These are phyloP conservation scores for Pocillopora meandrina DNA, from an alignment of 92 coral and sea anemone genomes.

Conservation along the genomic window DNA sequence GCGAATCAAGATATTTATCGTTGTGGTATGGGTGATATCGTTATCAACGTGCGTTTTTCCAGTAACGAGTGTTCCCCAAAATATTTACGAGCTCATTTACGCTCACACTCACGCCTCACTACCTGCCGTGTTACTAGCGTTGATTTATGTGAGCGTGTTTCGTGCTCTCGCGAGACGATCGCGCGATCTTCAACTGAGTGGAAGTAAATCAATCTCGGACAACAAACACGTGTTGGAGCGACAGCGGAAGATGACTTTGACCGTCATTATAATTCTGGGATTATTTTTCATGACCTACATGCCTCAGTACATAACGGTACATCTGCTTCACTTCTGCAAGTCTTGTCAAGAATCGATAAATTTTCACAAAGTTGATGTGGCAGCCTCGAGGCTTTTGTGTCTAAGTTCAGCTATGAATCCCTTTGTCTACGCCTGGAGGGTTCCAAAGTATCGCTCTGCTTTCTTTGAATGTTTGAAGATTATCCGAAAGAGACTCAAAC, in stretches of 20 bases:
- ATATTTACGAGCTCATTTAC: conserved; percentile 40
- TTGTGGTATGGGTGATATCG: conserved; percentile 46
- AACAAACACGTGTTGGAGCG: conserved; percentile 6
- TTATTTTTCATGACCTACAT: conserved; percentile 39
- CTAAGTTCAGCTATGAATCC: conserved; percentile 50
- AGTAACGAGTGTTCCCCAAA: conserved; percentile 31
- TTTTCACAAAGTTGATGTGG: conserved; percentile 23
- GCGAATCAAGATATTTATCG: conserved; percentile 34
- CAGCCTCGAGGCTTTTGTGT: conserved; percentile 23
- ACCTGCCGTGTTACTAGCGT: conserved; percentile 49
- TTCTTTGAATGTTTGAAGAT: conserved; percentile 20
- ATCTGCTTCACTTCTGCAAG: conserved; percentile 29
- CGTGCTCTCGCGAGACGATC: conserved; percentile 37
- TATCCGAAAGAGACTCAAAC: background rate
- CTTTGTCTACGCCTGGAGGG: conserved; percentile 39
- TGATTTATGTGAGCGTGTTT: conserved; percentile 40
- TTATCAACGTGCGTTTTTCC: conserved; percentile 55
- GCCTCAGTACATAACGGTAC: conserved; percentile 41
- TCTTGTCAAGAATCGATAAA: conserved; percentile 37
- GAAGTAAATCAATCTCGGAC: background rate
- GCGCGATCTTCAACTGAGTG: conserved; percentile 11
- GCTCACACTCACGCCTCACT: conserved; percentile 61
- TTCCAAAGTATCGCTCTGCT: conserved; percentile 40
- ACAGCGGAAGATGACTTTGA: conserved; percentile 20
- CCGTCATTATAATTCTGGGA: conserved; percentile 33